Evolutionary conservation across 2,113 vertebrate species (phyloP), one percentile per base, ranked within the genome.

Genomic region (Ceyx melanurus): DNA sequence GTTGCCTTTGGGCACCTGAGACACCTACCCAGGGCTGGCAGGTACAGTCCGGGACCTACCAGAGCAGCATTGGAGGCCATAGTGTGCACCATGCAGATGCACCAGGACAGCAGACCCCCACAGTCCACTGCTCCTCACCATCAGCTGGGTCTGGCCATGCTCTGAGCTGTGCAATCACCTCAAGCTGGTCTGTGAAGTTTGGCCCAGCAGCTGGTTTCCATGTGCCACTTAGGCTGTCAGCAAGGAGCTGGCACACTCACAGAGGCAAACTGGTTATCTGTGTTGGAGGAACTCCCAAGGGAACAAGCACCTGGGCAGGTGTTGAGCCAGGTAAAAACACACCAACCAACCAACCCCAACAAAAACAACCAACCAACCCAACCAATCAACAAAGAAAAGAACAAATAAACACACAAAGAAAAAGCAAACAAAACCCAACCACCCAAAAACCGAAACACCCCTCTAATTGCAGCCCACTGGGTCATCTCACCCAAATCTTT

Each of bases 71-170:
- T 19, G 37, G 42, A 2, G 3, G 74, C 45, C 2, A 2, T 8
- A 25, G 7, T 3, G 0, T 37, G 8, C 21, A 64, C 16, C 16
- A 33, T 6, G 15, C 29, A 40, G 45, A 17, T 0, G 0, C 31
- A 64, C 15, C 21, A 23, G 42, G 50, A 23, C 0, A 31, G 11
- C 23, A 66, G 22, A 67, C 13, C 22, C 86, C 40, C 21, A 16
- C 3, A 0, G 31, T 18, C 51, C 23, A 1, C 22, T 2, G 2
- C 13, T 25, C 40, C 29, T 71, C 42, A 7, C 11, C 9, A 1
- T 11, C 67, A 74, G 46, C 11, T 4, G 20, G 29, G 22, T 35
- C 26, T 62, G 79, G 56, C n/a, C 35, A 3, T 43, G 71, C 54
- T 23, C 68, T 5, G 6, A 50, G 37, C 50, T 45, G 28, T 15